Evolutionary conservation across 2,888 invertebrate genomes (phyloP).

Genomic region (Watsonalla binaria): DNA sequence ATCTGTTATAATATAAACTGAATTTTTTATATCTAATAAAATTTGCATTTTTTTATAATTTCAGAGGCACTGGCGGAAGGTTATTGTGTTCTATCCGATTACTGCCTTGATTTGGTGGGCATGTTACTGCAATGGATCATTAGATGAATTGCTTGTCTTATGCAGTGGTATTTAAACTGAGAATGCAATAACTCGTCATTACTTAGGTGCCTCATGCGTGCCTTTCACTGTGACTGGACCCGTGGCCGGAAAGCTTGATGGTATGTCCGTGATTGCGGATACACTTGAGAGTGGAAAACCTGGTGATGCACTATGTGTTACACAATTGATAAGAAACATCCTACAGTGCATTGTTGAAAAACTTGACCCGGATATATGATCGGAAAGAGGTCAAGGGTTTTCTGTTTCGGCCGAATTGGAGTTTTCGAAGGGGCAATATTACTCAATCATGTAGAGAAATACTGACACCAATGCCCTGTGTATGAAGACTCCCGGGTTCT

Average conservation of each 20-base stretch:
- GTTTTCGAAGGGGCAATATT: slow-evolving; percentile 65
- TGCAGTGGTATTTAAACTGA: slow-evolving; percentile 59
- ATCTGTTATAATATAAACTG: slow-evolving; percentile 8
- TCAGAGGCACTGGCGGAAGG: slow-evolving; percentile 92
- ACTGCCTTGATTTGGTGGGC: slow-evolving; percentile 70
- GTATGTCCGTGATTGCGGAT: slow-evolving; percentile 74
- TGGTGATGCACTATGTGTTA: slow-evolving; percentile 70
- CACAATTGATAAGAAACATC: slow-evolving; percentile 26
- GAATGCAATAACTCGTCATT: slow-evolving; percentile 80
- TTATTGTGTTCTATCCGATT: slow-evolving; percentile 80
- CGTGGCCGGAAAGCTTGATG: slow-evolving; percentile 78
- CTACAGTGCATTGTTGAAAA: slow-evolving; percentile 75
- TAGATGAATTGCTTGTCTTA: slow-evolving; percentile 57
- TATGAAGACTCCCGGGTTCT: slow-evolving; percentile 73
- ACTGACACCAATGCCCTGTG: slow-evolving; percentile 48
- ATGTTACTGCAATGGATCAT: slow-evolving; percentile 70
- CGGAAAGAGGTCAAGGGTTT: slow-evolving; percentile 77
- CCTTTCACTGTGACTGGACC: slow-evolving; percentile 77
- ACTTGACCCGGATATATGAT: slow-evolving; percentile 72
- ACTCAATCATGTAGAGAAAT: slow-evolving; percentile 32
- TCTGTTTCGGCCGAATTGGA: slow-evolving; percentile 76
- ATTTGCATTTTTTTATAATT: slow-evolving; percentile 79
- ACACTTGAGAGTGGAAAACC: slow-evolving; percentile 77
- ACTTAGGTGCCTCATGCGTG: slow-evolving; percentile 75
- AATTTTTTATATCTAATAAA: slow-evolving; percentile 29